Evolutionary conservation across 2,888 invertebrate genomes (phyloP).

Genomic region (Amorpha juglandis): DNA sequence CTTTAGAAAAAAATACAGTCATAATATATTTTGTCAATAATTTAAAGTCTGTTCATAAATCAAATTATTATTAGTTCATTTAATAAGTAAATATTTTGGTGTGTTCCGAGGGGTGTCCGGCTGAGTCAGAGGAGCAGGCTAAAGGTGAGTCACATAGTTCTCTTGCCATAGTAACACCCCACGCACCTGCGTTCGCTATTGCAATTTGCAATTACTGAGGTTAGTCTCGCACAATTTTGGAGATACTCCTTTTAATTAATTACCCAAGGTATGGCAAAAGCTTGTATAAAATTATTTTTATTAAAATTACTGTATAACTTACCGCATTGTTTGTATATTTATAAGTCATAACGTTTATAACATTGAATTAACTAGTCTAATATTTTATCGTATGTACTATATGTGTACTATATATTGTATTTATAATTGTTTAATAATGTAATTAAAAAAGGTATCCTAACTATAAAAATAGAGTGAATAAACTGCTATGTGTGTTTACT

Average conservation of each 20-base stretch:
- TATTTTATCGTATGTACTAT: no score
- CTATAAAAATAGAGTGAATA: not conserved
- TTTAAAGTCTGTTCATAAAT: slow-evolving; percentile 25
- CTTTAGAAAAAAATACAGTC: not conserved
- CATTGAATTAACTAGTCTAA: no score
- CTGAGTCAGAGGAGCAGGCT: slow-evolving; percentile 72
- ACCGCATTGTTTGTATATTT: not conserved
- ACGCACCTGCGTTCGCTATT: slow-evolving; percentile 53
- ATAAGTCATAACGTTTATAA: not conserved
- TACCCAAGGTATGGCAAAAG: not conserved
- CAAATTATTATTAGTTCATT: slow-evolving; percentile 23
- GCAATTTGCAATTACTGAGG: slow-evolving; percentile 35
- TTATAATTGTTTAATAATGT: not conserved
- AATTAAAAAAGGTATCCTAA: not conserved
- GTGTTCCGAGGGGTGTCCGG: slow-evolving; percentile 50
- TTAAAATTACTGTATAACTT: not conserved
- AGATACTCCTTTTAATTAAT: not conserved
- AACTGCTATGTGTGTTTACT: not conserved
- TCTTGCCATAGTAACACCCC: slow-evolving; percentile 80
- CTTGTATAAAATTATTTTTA: not conserved
- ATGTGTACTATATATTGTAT: not conserved
- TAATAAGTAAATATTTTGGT: slow-evolving; percentile 32
- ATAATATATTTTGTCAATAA: not conserved
- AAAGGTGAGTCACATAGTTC: slow-evolving; percentile 73
- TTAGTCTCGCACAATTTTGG: not conserved